Evolutionary conservation across 2,113 vertebrate species (phyloP), one percentile per base, ranked within the genome.

Genomic region (Crotophaga sulcirostris): DNA sequence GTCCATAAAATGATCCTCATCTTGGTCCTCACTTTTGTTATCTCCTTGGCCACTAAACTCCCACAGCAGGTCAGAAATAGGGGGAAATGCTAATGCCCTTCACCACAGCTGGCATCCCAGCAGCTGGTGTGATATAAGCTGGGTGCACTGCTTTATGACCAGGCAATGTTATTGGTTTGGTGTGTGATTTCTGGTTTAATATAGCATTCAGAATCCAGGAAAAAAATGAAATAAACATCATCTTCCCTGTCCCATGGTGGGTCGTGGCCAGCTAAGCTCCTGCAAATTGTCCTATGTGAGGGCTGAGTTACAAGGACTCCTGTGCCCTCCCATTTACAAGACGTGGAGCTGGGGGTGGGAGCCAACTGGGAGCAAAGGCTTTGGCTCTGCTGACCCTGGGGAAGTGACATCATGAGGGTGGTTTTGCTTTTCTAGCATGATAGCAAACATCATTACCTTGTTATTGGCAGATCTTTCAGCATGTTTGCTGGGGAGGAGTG

Each of bases 301-400:
- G 38, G 34, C 68, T 51, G 62, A 4, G 3, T n/a, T 69, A 26
- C 52, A 21, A 31, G 25, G 47, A 31, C 24, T 93, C 31, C 66
- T 4, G 11, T 21, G 44, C 34, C 33, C 67, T 84, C 38, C 52
- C 63, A 18, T 19, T 72, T 49, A 49, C 77, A n/a, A 9, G 8
- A 15, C 1, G 1, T 13, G 47, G 64, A 69, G 73, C 40, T 66
- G 45, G 49, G 7, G 40, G 28, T 20, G 0, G 1, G 62, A 0
- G 38, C 89, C 92, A 90, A 55, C 56, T n/a, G 55, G 40, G 49
- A 90, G 67, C n/a, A 89, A 90, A 93, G 55, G 62, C 36, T 93
- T 74, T 85, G 74, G 44, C 63, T 86, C 67, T 19, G 44, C 76
- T 52, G 72, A 44, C 23, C 44, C 21, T 0, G 1, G 45, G 47